phyloP scores from a whole-genome alignment of 2,888 invertebrate genomes.

The Andrena hattorfiana region DNA sequence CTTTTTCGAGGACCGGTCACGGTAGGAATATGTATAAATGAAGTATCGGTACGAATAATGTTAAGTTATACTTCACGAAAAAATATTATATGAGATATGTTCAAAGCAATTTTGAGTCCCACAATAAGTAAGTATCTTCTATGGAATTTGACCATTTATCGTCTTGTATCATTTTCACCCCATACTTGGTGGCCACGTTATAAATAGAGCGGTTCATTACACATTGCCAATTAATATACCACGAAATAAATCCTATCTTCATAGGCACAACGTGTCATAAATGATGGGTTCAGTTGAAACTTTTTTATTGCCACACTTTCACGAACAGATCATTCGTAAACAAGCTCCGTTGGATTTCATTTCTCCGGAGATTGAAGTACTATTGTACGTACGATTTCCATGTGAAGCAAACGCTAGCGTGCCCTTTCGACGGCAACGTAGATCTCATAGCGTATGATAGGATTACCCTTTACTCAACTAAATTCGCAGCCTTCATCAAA shows the following conservation, averaged over 20 bases:
- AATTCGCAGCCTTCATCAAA: constrained; percentile 85
- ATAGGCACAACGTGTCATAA: background rate
- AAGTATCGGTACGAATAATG: too few relatives aligned
- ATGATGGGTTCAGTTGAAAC: background rate
- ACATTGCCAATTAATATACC: too few relatives aligned
- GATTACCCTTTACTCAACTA: constrained; percentile 85
- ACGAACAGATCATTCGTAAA: constrained; percentile 8
- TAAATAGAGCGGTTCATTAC: too few relatives aligned
- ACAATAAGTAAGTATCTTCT: too few relatives aligned
- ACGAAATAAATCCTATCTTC: background rate
- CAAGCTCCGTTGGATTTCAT: constrained; percentile 35
- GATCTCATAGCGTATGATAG: constrained; percentile 83
- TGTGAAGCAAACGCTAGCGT: constrained; percentile 36
- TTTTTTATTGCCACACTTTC: background rate
- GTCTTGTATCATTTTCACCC: too few relatives aligned
- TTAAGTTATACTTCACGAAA: too few relatives aligned
- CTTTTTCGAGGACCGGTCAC: too few relatives aligned
- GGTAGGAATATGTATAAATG: too few relatives aligned
- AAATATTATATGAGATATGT: too few relatives aligned
- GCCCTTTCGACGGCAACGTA: constrained; percentile 71
- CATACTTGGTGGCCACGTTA: too few relatives aligned
- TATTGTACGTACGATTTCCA: constrained; percentile 40
- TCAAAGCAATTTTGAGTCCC: too few relatives aligned
- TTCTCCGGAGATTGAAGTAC: constrained; percentile 44
- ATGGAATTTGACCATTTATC: too few relatives aligned